A percentile compares a stretch with the other conserved stretches of the same genome.
Evolutionary conservation across 2,113 vertebrate genomes (phyloP).

Genomic region (Procavia capensis): DNA sequence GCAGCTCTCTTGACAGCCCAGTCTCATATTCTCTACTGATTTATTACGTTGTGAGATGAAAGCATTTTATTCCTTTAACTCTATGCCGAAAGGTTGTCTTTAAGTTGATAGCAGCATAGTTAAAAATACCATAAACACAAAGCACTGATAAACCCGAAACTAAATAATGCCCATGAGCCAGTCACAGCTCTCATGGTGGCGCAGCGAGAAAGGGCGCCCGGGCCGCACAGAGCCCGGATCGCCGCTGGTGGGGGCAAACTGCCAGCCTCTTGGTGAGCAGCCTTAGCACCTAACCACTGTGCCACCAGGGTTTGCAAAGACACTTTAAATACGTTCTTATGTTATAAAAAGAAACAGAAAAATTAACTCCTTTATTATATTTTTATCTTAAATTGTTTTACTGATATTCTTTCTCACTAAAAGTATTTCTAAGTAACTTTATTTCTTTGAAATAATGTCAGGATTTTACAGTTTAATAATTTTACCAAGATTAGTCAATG

Average conservation of each 20-base stretch:
- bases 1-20: too few species aligned
- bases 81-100: background rate
- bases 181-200: too few species aligned
- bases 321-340: background rate
- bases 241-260: background rate
- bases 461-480: conserved; percentile 40
- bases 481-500: background rate
- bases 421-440: conserved; percentile 5
- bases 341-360: background rate
- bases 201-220: too few species aligned
- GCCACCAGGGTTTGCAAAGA: background rate
- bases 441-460: conserved; percentile 48
- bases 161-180: too few species aligned
- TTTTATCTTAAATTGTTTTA: conserved; percentile 1
- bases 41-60: conserved; percentile 23
- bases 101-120: background rate
- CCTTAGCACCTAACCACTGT: too few species aligned
- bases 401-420: background rate
- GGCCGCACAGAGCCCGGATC: too few species aligned
- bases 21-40: background rate
- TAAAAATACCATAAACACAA: background rate
- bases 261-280: background rate
- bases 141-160: too few species aligned
- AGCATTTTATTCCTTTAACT: conserved; percentile 30
- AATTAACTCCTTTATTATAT: background rate